Evolutionary conservation across 2,113 vertebrate species (phyloP), one percentile per base, ranked within the genome.

Genomic region (Barnardius zonarius): DNA sequence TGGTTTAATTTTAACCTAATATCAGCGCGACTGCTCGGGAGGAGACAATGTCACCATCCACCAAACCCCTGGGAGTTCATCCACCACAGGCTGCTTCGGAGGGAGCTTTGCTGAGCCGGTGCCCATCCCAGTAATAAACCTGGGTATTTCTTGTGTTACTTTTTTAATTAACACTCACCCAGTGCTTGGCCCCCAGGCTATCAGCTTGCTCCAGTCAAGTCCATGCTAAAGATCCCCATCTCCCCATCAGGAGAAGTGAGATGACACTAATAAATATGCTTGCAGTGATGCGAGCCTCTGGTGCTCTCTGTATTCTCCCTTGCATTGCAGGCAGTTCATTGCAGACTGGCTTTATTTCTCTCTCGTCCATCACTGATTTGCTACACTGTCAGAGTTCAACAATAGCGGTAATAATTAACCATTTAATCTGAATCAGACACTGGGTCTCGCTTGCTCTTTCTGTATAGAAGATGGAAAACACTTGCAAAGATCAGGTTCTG

Each of bases 401-500:
- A 96, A 95, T 76, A 94, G 96, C 94, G 92, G 77, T 79, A 87
- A 91, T 91, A 95, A 96, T 96, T 95, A 96, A 96, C 90, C 90
- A 91, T 96, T 96, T 96, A 95, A 94, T 92, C 92, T 83, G 82
- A 96, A 74, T 92, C 94, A 87, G 69, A 88, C 67, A 64, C 83
- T 92, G 74, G 57, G 81, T 72, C 86, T 92, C 85, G 57, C 93
- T 97, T 95, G 91, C 84, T 88, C 67, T 88, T 64, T 83, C 89
- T 46, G 62, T 49, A 2, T 69, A 72, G 46, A 68, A 95, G 91
- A 92, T 49, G 70, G 91, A 83, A 95, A 95, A 95, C 17, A 12
- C 61, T 95, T 91, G 82, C 93, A 83, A n/a, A 91, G 87, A 91
- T 92, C 87, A 76, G 44, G 84, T 89, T 87, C 90, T 85, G 93